Conservation (phyloP, 2,888 invertebrate species). For the Pardosa pseudoannulata region DNA sequence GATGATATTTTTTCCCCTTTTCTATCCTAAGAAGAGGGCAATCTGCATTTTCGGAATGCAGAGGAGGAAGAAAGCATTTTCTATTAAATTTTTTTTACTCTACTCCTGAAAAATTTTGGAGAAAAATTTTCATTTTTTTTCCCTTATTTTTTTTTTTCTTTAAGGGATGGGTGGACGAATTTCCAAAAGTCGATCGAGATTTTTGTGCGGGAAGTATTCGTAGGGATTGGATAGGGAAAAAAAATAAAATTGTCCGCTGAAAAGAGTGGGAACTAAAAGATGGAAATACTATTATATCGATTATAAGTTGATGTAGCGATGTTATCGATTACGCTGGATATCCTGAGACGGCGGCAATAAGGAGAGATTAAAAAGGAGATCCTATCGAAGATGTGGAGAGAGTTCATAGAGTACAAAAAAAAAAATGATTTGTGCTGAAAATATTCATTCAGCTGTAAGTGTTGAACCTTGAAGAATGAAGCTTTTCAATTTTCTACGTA, state of each 20-base stretch:
- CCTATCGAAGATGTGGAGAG: no score
- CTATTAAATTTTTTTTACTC: conserved; percentile 59
- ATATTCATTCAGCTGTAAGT: no score
- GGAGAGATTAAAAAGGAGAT: background rate
- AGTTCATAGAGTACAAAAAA: no score
- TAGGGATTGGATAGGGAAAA: background rate
- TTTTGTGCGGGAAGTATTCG: conserved; percentile 41
- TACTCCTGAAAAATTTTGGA: conserved; percentile 36
- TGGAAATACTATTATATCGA: conserved; percentile 59
- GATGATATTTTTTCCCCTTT: conserved; percentile 21
- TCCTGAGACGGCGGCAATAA: background rate
- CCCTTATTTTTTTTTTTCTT: background rate
- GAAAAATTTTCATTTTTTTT: background rate
- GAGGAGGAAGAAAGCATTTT: conserved; percentile 57
- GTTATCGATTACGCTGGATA: conserved; percentile 36
- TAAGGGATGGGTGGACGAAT: background rate
- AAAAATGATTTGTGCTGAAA: no score
- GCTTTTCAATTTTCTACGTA: no score
- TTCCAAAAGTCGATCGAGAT: conserved; percentile 63
- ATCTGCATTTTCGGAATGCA: conserved; percentile 70
- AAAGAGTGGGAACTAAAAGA: background rate
- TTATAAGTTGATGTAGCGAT: conserved; percentile 24
- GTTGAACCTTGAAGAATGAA: no score
- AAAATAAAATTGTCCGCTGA: background rate
- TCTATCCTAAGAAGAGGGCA: conserved; percentile 43